Conservation (phyloP, 2,113 vertebrate species). For the Setophaga kirtlandii region DNA sequence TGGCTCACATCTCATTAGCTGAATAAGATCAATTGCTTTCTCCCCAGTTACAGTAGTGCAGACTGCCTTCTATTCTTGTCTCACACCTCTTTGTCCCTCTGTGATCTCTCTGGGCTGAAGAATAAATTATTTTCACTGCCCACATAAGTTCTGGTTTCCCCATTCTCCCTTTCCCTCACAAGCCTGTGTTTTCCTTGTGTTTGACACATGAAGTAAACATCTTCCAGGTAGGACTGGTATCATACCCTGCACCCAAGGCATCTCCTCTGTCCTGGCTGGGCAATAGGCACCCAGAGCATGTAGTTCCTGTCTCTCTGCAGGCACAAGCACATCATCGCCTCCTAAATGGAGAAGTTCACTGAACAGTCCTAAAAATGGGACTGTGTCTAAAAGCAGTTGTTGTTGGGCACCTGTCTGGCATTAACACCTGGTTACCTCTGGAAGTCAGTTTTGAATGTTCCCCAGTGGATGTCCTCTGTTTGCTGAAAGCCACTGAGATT, state of each 20-base stretch:
- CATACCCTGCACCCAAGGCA: neutral
- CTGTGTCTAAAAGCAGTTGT: neutral
- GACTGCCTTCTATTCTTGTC: neutral
- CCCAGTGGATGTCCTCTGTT: neutral
- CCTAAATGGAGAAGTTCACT: neutral
- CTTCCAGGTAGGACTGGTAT: neutral
- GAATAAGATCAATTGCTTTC: neutral
- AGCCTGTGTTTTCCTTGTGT: neutral
- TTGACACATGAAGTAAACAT: neutral
- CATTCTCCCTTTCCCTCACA: neutral
- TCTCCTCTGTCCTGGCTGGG: neutral
- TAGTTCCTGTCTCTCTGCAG: neutral
- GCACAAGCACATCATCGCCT: neutral
- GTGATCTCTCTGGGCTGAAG: neutral
- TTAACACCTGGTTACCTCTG: neutral
- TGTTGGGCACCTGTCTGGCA: neutral
- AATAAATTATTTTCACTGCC: neutral
- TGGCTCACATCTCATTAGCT: neutral
- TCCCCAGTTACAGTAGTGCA: neutral
- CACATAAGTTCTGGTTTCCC: neutral
- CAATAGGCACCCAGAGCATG: neutral
- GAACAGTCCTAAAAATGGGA: neutral
- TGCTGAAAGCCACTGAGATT: neutral
- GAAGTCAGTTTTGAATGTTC: neutral
- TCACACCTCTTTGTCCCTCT: neutral